Base-by-base conservation (phyloP, 2,797 vertebrate species). In the Pterois miles region DNA sequence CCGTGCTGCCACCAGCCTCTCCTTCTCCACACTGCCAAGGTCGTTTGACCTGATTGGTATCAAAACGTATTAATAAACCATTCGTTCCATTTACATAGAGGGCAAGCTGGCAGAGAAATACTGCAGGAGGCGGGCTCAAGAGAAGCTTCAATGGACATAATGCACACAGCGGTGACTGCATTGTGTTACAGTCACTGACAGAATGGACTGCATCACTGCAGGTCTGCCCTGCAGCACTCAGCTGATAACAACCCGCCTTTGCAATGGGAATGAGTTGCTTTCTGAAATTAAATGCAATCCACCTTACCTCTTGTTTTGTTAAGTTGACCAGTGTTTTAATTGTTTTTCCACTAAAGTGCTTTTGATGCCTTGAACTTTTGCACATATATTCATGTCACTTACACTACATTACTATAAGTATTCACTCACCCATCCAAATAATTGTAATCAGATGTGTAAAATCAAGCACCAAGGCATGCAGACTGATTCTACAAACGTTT, bases 21-120 rank as follows among this genome's bases (percentile, higher is more conserved):
- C 59, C 67, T 36, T 79, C 80, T 87, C 81, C 87, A 85, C 89
- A 76, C 77, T 79, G 78, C 86, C 86, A 91, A 92, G 93, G 94
- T 92, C 87, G 80, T 90, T 83, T 81, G 83, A 91, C 89, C 88
- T 69, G 82, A 91, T 91, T 88, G 81, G 62, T 86, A 91, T 91
- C 81, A 91, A 91, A 92, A 86, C 76, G 36, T 88, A 90, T 90
- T 90, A 91, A 92, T 90, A 89, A 87, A 91, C 74, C 83, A 93
- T 94, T 93, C 36, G 43, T 91, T 94, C 86, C 85, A 91, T 87
- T 92, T 90, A 90, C 81, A 82, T 56, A 29, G 64, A 77, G 59
- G 56, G 48, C 1, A 22, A 75, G 71, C 66, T 83, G 87, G 87
- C 91, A 78, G 84, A 86, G 72, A 43, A 54, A 60, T 64, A 40